phyloP scores from a whole-genome alignment of 2,888 invertebrate species.

The Eubasilissa splendida region DNA sequence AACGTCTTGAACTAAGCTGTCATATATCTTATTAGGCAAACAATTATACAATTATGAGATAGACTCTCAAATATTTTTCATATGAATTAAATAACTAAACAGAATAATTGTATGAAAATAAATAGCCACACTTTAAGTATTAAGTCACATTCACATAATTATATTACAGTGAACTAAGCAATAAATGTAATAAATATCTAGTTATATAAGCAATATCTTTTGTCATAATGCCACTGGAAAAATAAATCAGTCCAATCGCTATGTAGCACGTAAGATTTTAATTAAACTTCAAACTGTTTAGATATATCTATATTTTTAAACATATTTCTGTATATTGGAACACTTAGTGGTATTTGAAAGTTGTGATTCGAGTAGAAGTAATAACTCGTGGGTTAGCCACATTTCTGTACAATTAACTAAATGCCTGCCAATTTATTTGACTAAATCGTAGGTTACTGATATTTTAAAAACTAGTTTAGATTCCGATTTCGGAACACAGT shows the following conservation, averaged over 20 bases:
- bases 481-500: slow-evolving; percentile 9
- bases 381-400: not conserved
- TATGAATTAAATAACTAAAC: too few relatives aligned
- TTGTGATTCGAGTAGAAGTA: slow-evolving; percentile 26
- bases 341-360: slow-evolving; percentile 1
- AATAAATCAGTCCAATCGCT: slow-evolving; percentile 13
- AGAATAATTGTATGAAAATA: too few relatives aligned
- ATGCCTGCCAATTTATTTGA: slow-evolving; percentile 24
- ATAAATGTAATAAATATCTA: not conserved
- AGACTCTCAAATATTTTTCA: too few relatives aligned
- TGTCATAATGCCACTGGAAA: slow-evolving; percentile 26
- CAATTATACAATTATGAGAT: too few relatives aligned
- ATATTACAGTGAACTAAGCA: not conserved
- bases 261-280: slow-evolving; percentile 9
- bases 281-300: slow-evolving; percentile 15
- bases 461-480: slow-evolving; percentile 13
- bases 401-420: not conserved
- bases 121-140: not conserved
- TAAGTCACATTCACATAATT: not conserved
- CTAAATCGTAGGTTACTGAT: not conserved
- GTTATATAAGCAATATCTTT: slow-evolving; percentile 27
- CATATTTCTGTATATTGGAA: slow-evolving; percentile 27
- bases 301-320: slow-evolving; percentile 28
- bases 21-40: too few relatives aligned
- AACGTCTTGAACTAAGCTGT: too few relatives aligned